Evolutionary conservation across 2,888 invertebrate genomes (phyloP).

Genomic region (Chaitophorus viminalis): DNA sequence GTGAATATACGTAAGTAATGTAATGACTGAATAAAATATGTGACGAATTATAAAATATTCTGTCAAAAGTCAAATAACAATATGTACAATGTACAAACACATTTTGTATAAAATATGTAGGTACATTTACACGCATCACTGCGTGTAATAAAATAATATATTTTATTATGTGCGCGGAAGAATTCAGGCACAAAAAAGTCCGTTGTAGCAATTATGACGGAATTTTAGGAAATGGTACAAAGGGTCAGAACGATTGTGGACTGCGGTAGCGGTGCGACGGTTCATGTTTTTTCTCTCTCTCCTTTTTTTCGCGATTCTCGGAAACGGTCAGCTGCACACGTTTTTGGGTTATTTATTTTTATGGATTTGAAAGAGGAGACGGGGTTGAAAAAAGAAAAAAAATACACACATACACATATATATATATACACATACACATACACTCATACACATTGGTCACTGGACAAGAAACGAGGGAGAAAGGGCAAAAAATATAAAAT

Average conservation of each 20-base stretch:
- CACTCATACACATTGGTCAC: not conserved
- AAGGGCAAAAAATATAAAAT: conserved; percentile 54
- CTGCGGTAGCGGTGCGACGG: conserved; percentile 42
- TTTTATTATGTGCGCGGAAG: conserved; percentile 40
- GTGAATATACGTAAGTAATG: not conserved
- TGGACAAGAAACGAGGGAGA: conserved; percentile 37
- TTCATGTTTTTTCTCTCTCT: conserved; percentile 55
- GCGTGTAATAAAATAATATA: conserved; percentile 49
- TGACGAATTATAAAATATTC: not conserved
- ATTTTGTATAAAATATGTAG: not conserved
- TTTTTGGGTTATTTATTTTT: conserved; percentile 62
- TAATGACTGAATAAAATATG: not conserved
- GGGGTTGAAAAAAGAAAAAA: conserved; percentile 50
- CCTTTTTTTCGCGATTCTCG: conserved; percentile 59
- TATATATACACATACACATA: not conserved
- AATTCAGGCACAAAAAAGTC: conserved; percentile 58
- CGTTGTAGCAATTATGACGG: conserved; percentile 60
- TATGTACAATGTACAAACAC: not conserved
- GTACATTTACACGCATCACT: conserved; percentile 23
- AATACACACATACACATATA: conserved; percentile 1
- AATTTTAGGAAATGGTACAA: conserved; percentile 59
- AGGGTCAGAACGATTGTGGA: conserved; percentile 58
- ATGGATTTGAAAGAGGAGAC: conserved; percentile 61
- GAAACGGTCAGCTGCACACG: conserved; percentile 62
- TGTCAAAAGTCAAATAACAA: not conserved